Conservation (phyloP, 2,797 vertebrate species). For the Pelobates cultripes region DNA sequence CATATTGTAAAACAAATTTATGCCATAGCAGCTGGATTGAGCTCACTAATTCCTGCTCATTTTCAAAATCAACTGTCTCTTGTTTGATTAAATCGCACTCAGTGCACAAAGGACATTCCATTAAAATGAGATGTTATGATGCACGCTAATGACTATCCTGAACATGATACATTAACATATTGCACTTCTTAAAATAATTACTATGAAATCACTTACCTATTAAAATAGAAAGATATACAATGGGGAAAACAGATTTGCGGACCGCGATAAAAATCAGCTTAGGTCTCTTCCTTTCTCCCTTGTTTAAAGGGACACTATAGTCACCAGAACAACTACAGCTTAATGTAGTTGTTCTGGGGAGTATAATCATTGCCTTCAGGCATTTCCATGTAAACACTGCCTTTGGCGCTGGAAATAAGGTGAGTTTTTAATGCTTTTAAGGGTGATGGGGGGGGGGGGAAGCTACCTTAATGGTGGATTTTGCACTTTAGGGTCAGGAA, state of each 20-base stretch:
- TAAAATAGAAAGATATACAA: conserved; percentile 14
- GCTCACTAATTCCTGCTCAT: conserved; percentile 6
- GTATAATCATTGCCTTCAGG: too few species aligned
- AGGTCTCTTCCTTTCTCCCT: not conserved
- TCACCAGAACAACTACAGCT: too few species aligned
- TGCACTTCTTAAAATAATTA: conserved; percentile 6
- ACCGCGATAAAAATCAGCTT: conserved; percentile 13
- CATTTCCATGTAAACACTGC: too few species aligned
- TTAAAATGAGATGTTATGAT: not conserved
- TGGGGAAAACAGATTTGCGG: conserved; percentile 2
- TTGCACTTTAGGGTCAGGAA: too few species aligned
- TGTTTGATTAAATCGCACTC: not conserved
- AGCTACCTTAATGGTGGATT: too few species aligned
- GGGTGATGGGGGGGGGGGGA: too few species aligned
- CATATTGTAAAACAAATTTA: not conserved
- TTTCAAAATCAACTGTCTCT: not conserved
- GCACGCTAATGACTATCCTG: not conserved
- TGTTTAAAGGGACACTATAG: not conserved
- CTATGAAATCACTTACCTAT: conserved; percentile 4
- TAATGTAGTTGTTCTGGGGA: too few species aligned
- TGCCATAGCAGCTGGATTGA: not conserved
- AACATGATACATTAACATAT: not conserved
- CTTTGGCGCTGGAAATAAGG: too few species aligned
- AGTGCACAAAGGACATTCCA: not conserved
- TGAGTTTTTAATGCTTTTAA: too few species aligned